phyloP scores from a whole-genome alignment of 2,888 invertebrate species.

The Volucella bombylans region DNA sequence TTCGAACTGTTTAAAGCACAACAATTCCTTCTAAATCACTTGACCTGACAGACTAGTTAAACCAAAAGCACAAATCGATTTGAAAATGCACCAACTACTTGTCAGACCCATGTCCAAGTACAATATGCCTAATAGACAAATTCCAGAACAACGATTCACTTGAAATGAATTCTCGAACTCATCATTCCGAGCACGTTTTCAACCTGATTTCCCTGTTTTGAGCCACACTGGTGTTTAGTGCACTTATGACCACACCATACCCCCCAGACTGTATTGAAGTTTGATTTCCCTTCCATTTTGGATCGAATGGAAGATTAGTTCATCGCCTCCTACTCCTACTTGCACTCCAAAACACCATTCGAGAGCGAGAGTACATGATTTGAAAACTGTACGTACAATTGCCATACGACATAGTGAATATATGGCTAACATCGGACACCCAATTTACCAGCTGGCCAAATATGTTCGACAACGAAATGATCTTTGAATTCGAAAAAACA shows the following conservation, averaged over 20 bases:
- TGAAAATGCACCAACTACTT: conserved; percentile 19
- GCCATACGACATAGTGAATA: conserved; percentile 33
- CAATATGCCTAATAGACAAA: conserved; percentile 43
- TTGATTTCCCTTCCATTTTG: conserved; percentile 57
- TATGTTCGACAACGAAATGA: conserved; percentile 59
- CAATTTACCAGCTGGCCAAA: conserved; percentile 69
- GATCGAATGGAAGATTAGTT: conserved; percentile 61
- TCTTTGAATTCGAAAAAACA: conserved; percentile 45
- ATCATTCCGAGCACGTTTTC: conserved; percentile 76
- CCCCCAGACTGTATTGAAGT: conserved; percentile 42
- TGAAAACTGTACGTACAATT: conserved; percentile 26
- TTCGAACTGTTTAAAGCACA: background rate
- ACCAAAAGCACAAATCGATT: conserved; percentile 5
- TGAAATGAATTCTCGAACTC: conserved; percentile 34
- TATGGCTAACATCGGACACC: conserved; percentile 57
- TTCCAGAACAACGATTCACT: conserved; percentile 45
- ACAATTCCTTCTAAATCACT: background rate
- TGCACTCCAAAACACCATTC: background rate
- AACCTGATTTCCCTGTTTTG: conserved; percentile 77
- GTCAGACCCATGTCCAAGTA: conserved; percentile 38
- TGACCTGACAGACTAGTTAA: background rate
- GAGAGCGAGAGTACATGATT: conserved; percentile 59
- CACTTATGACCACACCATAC: conserved; percentile 27
- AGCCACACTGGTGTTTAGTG: conserved; percentile 49
- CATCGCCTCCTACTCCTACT: conserved; percentile 44